Base-by-base conservation (phyloP, 2,888 invertebrate genomes). In the Ennomos quercinarius region DNA sequence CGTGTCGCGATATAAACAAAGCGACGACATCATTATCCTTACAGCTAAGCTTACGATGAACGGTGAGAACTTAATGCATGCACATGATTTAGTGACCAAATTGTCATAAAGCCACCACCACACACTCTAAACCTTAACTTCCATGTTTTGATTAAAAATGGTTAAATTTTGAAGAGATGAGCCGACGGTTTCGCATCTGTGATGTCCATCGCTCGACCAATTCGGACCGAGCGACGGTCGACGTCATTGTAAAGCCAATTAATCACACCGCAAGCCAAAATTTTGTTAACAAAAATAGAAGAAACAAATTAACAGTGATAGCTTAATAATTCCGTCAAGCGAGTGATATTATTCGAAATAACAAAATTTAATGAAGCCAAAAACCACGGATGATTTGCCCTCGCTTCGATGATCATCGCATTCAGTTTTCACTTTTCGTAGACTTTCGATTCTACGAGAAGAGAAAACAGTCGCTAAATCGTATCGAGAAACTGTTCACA, bases 101-200 rank as follows among this genome's bases (percentile, higher is more conserved):
- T 76, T 76, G 75, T 85, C 82, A 78, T 82, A 83, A 89, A 91
- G 90, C 91, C 91, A 91, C 90, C 91, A 92, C 91, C 91, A 92
- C 91, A 92, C 91, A 92, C 91, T 92, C 91, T 90, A 87, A 87
- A 92, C 91, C 91, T 86, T 84, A 73, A 88, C 91, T 91, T 91
- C 91, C 91, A 84, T 86, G 76, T 83, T 83, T 77, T 80, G 61
- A 83, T 83, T 83, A 66, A 67, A 27, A 69, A 74, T 81, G 79
- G 89, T 91, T 91, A 91, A 91, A 91, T 91, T 92, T 92, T 86
- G 91, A 89, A 86, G 67, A 81, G 73, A 70, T 76, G 27, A 78
- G 77, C 77, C 76, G 77, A 83, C 83, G 80, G 80, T 80, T 83
- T 78, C 69, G 72, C 71, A 74, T 71, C 72, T 68, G 61, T 72